phyloP scores from a whole-genome alignment of 2,113 vertebrate species.

The Poeciliopsis prolifica region DNA sequence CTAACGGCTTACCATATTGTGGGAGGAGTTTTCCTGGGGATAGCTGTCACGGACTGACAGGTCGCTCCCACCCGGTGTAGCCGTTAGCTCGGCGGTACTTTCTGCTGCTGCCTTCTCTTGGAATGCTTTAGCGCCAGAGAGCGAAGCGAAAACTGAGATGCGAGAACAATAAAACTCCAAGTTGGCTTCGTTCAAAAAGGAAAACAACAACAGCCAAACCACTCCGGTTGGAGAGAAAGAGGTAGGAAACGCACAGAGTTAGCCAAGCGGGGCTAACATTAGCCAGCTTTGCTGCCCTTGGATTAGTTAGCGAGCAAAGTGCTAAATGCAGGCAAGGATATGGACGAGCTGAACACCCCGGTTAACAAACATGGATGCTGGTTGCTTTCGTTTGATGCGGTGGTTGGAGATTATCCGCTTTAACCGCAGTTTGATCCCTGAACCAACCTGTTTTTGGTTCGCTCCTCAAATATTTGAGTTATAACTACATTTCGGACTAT shows the following conservation, averaged over 20 bases:
- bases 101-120: conserved; percentile 1
- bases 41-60: conserved; percentile 53
- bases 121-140: conserved; percentile 38
- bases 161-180: conserved; percentile 27
- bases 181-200: background rate
- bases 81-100: conserved; percentile 33
- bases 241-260: conserved; percentile 34
- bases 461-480: background rate
- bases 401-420: conserved; percentile 69
- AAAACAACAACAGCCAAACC: background rate
- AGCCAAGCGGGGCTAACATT: background rate
- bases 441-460: conserved; percentile 7
- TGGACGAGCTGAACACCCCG: conserved; percentile 12
- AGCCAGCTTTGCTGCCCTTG: conserved; percentile 53
- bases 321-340: conserved; percentile 33
- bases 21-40: conserved; percentile 17
- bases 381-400: conserved; percentile 43
- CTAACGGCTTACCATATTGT: too few species aligned
- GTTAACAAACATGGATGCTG: conserved; percentile 66
- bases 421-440: conserved; percentile 37
- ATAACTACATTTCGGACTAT: too few species aligned
- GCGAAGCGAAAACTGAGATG: conserved; percentile 34
- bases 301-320: conserved; percentile 64
- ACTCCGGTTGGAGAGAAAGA: background rate
- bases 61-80: conserved; percentile 8